A percentile compares a stretch with the other conserved stretches of the same genome.
phyloP scores from a whole-genome alignment of 2,113 vertebrate genomes.

The Planiliza haematocheilus region DNA sequence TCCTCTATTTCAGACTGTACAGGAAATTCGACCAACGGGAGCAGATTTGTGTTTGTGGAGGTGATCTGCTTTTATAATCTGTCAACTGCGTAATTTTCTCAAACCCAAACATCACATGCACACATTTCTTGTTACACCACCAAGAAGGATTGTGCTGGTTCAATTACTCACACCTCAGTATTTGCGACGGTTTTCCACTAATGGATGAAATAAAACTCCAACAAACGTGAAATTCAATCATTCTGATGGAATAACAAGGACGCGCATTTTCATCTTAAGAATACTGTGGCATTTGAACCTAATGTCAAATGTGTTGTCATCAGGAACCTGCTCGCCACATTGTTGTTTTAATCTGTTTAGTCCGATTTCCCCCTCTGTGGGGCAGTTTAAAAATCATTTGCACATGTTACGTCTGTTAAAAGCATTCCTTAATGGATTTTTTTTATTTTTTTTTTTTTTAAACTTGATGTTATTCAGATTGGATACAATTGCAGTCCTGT shows the following conservation, averaged over 20 bases:
- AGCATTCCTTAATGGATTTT: no score
- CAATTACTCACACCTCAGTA: constrained; percentile 4
- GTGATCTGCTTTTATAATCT: no score
- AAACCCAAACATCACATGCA: constrained; percentile 4
- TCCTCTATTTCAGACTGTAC: not conserved
- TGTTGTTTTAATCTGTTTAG: not conserved
- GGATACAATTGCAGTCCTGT: no score
- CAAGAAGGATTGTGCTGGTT: constrained; percentile 6
- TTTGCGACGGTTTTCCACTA: not conserved
- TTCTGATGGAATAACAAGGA: constrained; percentile 21
- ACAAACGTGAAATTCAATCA: constrained; percentile 20
- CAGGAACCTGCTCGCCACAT: constrained; percentile 13
- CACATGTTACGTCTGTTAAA: not conserved
- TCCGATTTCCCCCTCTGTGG: not conserved
- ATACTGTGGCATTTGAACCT: not conserved
- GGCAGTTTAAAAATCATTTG: constrained; percentile 6
- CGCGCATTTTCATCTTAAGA: not conserved
- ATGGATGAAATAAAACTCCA: constrained; percentile 14
- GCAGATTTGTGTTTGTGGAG: not conserved
- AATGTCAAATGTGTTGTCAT: constrained; percentile 19
- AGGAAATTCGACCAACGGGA: not conserved
- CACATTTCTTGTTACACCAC: not conserved
- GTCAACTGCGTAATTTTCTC: not conserved
- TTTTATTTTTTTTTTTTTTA: no score
- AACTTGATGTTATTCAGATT: no score